A percentile compares a stretch with the other conserved stretches of the same genome.
phyloP scores from a whole-genome alignment of 2,113 vertebrate genomes.

The Scartelaos histophorus region DNA sequence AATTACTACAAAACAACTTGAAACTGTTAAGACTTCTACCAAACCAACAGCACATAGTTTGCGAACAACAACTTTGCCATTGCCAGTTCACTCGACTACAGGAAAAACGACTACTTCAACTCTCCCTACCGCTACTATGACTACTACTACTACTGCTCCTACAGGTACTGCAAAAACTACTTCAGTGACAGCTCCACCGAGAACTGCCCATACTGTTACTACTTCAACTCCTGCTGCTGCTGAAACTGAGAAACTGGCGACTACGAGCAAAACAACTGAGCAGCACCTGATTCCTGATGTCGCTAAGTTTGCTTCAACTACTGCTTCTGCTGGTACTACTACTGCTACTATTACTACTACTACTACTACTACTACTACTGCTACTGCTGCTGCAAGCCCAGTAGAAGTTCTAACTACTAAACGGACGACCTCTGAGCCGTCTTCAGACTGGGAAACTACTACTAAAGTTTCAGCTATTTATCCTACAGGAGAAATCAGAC shows the following conservation, averaged over 20 bases:
- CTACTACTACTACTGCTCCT: neutral
- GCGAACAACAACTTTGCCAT: neutral
- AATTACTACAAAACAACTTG: neutral
- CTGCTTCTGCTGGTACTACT: constrained; percentile 38
- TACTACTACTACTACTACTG: constrained; percentile 14
- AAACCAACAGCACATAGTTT: neutral
- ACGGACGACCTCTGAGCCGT: constrained; percentile 34
- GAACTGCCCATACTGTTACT: neutral
- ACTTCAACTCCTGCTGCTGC: neutral
- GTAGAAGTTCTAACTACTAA: neutral
- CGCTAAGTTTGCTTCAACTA: constrained; percentile 12
- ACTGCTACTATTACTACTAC: constrained; percentile 22
- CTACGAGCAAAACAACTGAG: constrained; percentile 1
- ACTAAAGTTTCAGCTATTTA: constrained; percentile 41
- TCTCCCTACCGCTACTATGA: neutral
- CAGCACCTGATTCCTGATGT: neutral
- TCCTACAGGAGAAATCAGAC: neutral
- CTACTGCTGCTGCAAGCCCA: constrained; percentile 45
- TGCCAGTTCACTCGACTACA: neutral
- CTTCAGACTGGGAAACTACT: constrained; percentile 47
- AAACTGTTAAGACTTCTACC: neutral
- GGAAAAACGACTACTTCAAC: neutral
- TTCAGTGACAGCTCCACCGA: neutral
- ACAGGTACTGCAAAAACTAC: neutral
- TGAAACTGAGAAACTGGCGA: neutral